Conservation (phyloP, 2,888 invertebrate genomes). For the Lycocerus yunnanus region DNA sequence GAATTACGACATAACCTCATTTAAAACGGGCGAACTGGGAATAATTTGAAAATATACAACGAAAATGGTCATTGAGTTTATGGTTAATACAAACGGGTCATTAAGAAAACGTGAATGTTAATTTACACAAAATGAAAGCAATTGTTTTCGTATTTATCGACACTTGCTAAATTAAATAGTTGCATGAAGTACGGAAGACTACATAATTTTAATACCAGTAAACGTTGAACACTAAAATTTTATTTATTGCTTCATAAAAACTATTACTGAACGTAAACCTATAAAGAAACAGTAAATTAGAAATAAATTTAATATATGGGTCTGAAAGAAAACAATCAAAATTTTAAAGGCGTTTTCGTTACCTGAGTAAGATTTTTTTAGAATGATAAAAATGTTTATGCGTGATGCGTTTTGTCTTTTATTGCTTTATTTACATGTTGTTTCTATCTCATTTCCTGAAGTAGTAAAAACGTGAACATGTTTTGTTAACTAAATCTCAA, state of each 20-base stretch:
- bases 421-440: constrained; percentile 50
- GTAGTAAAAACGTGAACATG: constrained; percentile 48
- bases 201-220: constrained; percentile 8
- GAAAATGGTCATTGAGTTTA: background rate
- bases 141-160: background rate
- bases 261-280: constrained; percentile 5
- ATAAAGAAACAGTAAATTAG: constrained; percentile 28
- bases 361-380: constrained; percentile 47
- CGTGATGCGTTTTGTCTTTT: constrained; percentile 50
- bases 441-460: constrained; percentile 49
- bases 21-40: background rate
- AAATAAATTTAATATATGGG: constrained; percentile 28
- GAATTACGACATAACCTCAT: background rate
- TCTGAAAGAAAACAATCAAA: constrained; percentile 40
- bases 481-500: constrained; percentile 41
- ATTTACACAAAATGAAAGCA: background rate
- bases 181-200: background rate
- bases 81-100: background rate
- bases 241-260: constrained; percentile 9
- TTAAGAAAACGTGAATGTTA: background rate
- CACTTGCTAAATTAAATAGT: background rate
- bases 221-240: constrained; percentile 13
- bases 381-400: constrained; percentile 49
- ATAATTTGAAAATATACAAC: background rate
- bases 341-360: constrained; percentile 46